These are phyloP conservation scores for Brachypteracias leptosomus DNA, from an alignment of 2,113 vertebrate genomes.

Conservation along the genomic window DNA sequence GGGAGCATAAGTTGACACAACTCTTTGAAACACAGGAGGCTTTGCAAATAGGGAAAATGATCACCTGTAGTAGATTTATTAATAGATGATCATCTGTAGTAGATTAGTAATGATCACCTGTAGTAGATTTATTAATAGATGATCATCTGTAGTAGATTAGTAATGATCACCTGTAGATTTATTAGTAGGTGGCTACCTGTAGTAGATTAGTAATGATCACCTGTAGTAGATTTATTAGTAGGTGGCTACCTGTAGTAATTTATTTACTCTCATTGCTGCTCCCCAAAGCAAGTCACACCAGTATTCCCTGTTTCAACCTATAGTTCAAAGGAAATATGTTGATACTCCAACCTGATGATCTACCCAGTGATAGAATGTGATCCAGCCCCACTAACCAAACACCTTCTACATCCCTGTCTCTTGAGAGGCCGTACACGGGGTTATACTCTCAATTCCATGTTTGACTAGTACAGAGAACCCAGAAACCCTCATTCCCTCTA, in stretches of 20 bases:
- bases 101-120: too few relatives aligned
- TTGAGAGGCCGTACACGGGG: too few relatives aligned
- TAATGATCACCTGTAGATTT: too few relatives aligned
- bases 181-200: too few relatives aligned
- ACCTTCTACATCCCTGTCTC: neutral
- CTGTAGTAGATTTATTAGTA: too few relatives aligned
- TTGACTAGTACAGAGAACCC: neutral
- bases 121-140: too few relatives aligned
- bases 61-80: neutral
- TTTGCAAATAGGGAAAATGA: conserved; percentile 14
- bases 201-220: too few relatives aligned
- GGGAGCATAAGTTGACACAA: neutral
- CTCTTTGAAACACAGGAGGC: neutral
- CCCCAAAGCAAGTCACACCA: neutral
- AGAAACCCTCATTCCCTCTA: neutral
- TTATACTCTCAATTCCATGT: neutral
- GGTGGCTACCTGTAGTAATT: too few relatives aligned
- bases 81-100: too few relatives aligned
- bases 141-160: too few relatives aligned
- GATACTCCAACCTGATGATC: neutral
- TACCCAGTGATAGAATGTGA: rapidly evolving
- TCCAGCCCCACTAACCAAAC: neutral
- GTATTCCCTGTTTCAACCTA: neutral
- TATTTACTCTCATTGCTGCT: neutral
- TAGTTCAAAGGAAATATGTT: neutral